Evolutionary conservation across 1,140 invertebrate genomes (phyloP).

Genomic region (Dinoponera quadriceps): DNA sequence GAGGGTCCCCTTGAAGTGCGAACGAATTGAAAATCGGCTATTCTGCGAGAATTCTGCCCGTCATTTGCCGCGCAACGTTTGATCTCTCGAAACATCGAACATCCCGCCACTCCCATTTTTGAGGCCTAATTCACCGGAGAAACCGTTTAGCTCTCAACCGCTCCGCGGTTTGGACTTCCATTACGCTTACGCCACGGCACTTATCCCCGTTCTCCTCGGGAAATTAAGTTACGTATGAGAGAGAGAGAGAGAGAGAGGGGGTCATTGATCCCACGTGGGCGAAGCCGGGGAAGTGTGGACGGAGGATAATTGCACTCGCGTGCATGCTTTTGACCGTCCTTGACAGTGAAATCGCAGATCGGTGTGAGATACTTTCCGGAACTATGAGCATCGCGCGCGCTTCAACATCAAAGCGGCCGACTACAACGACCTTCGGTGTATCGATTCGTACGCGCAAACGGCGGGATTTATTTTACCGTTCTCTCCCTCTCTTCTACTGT

Average conservation of each 20-base stretch:
- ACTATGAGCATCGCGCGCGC: conserved; percentile 22
- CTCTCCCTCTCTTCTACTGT: neutral
- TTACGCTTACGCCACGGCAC: neutral
- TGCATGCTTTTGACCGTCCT: conserved; percentile 40
- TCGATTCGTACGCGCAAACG: conserved; percentile 51
- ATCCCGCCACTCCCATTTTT: no score
- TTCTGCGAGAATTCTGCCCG: no score
- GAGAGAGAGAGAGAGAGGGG: no score
- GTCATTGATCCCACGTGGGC: conserved; percentile 12
- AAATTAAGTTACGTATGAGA: conserved; percentile 5
- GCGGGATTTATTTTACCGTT: conserved; percentile 27
- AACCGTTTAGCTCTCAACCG: neutral
- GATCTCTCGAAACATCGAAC: no score
- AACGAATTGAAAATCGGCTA: no score
- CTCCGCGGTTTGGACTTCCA: neutral
- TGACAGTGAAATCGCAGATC: conserved; percentile 47
- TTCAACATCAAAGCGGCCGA: conserved; percentile 39
- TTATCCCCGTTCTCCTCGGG: neutral
- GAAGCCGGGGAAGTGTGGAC: neutral
- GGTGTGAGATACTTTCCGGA: conserved; percentile 46
- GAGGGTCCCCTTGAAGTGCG: no score
- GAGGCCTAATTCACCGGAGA: neutral
- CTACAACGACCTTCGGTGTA: conserved; percentile 37
- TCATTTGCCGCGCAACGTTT: no score
- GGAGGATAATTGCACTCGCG: conserved; percentile 48